Evolutionary conservation across 2,888 invertebrate species (phyloP).

Genomic region (Neoascia interrupta): DNA sequence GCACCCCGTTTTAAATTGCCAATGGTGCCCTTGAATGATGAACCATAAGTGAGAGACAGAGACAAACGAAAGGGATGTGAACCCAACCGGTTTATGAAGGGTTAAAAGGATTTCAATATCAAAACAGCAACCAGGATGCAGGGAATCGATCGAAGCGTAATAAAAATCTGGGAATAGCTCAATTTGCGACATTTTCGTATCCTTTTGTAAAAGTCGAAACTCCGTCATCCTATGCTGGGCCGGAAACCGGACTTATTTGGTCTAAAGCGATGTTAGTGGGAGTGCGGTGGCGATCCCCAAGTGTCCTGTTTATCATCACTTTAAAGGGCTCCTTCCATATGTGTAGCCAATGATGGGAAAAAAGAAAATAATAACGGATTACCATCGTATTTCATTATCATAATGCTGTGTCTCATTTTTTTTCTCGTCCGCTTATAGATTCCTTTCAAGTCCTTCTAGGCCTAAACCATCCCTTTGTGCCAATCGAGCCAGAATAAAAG

Average conservation of each 20-base stretch:
- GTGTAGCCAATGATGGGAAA: slow-evolving; percentile 48
- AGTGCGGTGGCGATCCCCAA: slow-evolving; percentile 16
- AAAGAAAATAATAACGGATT: slow-evolving; percentile 50
- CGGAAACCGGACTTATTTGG: slow-evolving; percentile 54
- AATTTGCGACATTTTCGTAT: slow-evolving; percentile 64
- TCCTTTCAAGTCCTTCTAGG: slow-evolving; percentile 16
- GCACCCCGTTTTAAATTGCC: slow-evolving; percentile 56
- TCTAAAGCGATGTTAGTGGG: slow-evolving; percentile 22
- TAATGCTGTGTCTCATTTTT: slow-evolving; percentile 45
- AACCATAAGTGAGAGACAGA: background rate
- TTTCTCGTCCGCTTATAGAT: slow-evolving; percentile 9
- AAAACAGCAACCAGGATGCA: slow-evolving; percentile 54
- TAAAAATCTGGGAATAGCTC: slow-evolving; percentile 69
- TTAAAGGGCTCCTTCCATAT: slow-evolving; percentile 53
- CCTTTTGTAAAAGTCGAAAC: slow-evolving; percentile 24
- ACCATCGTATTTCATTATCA: slow-evolving; percentile 68
- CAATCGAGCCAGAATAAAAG: slow-evolving; percentile 62
- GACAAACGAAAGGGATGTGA: slow-evolving; percentile 54
- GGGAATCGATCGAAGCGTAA: slow-evolving; percentile 62
- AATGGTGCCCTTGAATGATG: slow-evolving; percentile 31
- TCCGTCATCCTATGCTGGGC: slow-evolving; percentile 17
- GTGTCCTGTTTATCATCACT: slow-evolving; percentile 67
- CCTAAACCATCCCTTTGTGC: slow-evolving; percentile 27
- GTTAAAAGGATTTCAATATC: slow-evolving; percentile 68
- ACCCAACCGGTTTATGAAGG: slow-evolving; percentile 64